These are phyloP conservation scores for Xiphydria camelus DNA, from an alignment of 2,888 invertebrate genomes.

Conservation along the genomic window DNA sequence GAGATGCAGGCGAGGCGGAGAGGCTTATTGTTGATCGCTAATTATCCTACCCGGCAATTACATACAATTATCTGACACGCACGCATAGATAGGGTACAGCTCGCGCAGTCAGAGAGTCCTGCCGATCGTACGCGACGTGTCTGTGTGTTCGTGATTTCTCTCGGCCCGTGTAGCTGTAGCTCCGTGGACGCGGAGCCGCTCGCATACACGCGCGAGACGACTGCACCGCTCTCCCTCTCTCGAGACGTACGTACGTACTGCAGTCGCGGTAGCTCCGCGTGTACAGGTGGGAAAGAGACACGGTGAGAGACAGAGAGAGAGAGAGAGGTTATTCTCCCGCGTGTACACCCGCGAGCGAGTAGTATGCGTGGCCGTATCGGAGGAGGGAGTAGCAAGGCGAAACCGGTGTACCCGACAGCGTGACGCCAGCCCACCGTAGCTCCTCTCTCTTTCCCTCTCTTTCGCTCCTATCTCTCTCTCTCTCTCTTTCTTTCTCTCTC, in stretches of 20 bases:
- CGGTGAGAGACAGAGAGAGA: not conserved
- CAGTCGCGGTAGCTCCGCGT: too few relatives aligned
- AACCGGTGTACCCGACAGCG: slow-evolving; percentile 58
- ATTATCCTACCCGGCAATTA: slow-evolving; percentile 53
- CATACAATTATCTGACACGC: slow-evolving; percentile 53
- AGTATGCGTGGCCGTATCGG: slow-evolving; percentile 16
- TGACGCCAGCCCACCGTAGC: slow-evolving; percentile 50
- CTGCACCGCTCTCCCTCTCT: too few relatives aligned
- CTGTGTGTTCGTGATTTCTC: not conserved
- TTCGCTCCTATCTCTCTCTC: not conserved
- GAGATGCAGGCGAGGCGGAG: not conserved
- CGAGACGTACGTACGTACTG: too few relatives aligned
- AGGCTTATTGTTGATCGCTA: slow-evolving; percentile 53
- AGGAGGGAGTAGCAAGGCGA: slow-evolving; percentile 39
- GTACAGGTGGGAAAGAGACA: not conserved
- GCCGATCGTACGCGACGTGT: not conserved
- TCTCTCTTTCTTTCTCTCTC: slow-evolving; percentile 1
- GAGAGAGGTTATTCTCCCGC: not conserved
- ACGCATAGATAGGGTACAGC: slow-evolving; percentile 32
- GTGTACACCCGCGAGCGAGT: slow-evolving; percentile 20
- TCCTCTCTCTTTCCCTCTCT: slow-evolving; percentile 31
- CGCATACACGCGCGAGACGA: too few relatives aligned
- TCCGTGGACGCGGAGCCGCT: not conserved
- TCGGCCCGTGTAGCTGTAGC: slow-evolving; percentile 1
- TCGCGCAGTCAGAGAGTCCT: not conserved